These are phyloP conservation scores for Apamea anceps DNA, from an alignment of 2,888 invertebrate species.

Conservation along the genomic window DNA sequence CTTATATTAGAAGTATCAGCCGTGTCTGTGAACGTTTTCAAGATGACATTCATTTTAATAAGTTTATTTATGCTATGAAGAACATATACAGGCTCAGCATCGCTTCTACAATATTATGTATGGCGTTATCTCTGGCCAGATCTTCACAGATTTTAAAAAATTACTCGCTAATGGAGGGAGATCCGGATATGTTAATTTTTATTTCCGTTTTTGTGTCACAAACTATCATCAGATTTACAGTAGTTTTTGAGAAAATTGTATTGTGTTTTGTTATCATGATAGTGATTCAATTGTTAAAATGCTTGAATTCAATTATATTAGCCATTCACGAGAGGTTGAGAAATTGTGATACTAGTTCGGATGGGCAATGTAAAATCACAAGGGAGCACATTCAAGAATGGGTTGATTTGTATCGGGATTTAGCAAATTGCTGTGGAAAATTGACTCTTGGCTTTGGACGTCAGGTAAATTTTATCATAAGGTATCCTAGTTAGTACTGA, in stretches of 20 bases:
- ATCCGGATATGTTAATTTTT: neutral
- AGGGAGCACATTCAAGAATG: conserved; percentile 22
- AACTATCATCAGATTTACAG: conserved; percentile 3
- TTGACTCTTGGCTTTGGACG: conserved; percentile 21
- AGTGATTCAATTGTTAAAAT: conserved; percentile 18
- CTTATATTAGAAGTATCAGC: conserved; percentile 7
- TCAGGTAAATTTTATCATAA: conserved; percentile 29
- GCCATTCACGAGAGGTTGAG: neutral
- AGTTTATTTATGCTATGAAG: neutral
- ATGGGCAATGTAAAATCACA: neutral
- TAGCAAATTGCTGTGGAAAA: conserved; percentile 32
- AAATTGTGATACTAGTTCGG: neutral
- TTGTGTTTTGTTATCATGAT: conserved; percentile 26
- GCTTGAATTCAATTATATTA: conserved; percentile 12
- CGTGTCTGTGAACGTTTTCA: conserved; percentile 6
- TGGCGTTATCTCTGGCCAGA: neutral
- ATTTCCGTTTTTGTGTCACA: conserved; percentile 18
- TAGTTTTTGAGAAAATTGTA: conserved; percentile 19
- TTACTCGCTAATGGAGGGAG: neutral
- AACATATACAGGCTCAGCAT: conserved; percentile 25
- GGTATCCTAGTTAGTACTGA: neutral
- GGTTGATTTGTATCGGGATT: conserved; percentile 34
- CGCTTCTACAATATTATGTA: neutral
- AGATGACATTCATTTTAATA: neutral
- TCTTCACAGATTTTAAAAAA: conserved; percentile 25